A percentile compares a stretch with the other conserved stretches of the same genome.
Conservation (phyloP, 2,888 invertebrate genomes). For the Stegophylla sp. region DNA sequence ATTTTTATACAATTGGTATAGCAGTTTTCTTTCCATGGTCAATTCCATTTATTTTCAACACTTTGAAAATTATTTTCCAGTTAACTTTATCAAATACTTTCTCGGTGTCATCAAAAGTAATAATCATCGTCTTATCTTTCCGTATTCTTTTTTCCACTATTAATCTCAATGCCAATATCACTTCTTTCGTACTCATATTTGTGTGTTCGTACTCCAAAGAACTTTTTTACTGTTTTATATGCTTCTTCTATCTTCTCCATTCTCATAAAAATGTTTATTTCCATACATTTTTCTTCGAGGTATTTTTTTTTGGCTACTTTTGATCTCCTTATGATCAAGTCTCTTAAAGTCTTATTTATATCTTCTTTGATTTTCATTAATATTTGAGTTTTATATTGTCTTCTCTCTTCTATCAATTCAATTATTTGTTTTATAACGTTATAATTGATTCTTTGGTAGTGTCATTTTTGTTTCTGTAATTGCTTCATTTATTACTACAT, state of each 20-base stretch:
- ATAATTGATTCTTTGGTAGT: conserved; percentile 3
- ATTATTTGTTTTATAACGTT: neutral
- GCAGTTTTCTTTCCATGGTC: too few relatives aligned
- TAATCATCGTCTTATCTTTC: too few relatives aligned
- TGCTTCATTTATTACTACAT: neutral
- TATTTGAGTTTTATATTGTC: neutral
- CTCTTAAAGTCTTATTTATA: neutral
- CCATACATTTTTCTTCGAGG: neutral
- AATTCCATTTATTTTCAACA: too few relatives aligned
- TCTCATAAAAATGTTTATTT: neutral
- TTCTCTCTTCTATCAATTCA: neutral
- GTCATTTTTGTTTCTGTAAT: conserved; percentile 3
- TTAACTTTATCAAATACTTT: too few relatives aligned
- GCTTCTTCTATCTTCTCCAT: neutral
- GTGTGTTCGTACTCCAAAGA: conserved; percentile 4
- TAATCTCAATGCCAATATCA: too few relatives aligned
- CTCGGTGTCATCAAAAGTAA: too few relatives aligned
- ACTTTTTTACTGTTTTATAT: conserved; percentile 1
- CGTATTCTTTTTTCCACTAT: too few relatives aligned
- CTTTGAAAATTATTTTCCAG: too few relatives aligned
- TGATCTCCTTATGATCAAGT: neutral
- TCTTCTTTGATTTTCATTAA: too few relatives aligned
- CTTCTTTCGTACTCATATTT: too few relatives aligned
- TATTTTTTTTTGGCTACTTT: neutral
- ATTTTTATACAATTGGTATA: too few relatives aligned